These are phyloP conservation scores for Epizoanthus scotinus DNA, from an alignment of 92 coral and sea anemone species.

Conservation along the genomic window DNA sequence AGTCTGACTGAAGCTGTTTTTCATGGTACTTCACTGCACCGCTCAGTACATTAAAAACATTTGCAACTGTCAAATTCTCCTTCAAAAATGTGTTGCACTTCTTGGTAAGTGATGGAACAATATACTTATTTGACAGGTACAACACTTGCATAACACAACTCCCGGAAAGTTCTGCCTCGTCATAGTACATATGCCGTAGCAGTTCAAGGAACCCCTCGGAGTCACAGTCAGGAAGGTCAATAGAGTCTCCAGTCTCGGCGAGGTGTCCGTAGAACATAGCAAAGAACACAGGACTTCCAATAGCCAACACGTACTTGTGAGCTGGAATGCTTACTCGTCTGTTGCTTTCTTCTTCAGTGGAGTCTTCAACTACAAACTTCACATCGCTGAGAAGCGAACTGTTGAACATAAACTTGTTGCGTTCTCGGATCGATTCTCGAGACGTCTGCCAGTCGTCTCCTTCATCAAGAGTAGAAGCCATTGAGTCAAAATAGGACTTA, in stretches of 20 bases:
- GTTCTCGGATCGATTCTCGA: conserved; percentile 37
- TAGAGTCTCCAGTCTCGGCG: conserved; percentile 43
- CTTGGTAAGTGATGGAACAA: conserved; percentile 51
- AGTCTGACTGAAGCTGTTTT: conserved; percentile 38
- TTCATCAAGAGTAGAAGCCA: not conserved
- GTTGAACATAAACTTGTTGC: conserved; percentile 55
- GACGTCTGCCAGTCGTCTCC: conserved; percentile 56
- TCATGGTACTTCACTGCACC: conserved; percentile 50
- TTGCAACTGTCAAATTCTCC: conserved; percentile 36
- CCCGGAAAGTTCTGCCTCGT: conserved; percentile 45
- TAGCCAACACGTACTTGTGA: conserved; percentile 62
- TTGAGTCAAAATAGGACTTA: too few species aligned
- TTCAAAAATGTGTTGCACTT: conserved; percentile 41
- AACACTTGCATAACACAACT: conserved; percentile 50
- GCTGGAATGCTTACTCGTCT: conserved; percentile 49
- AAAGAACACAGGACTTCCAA: conserved; percentile 45
- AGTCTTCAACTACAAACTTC: conserved; percentile 18
- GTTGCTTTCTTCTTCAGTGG: conserved; percentile 17
- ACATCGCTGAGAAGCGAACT: conserved; percentile 53
- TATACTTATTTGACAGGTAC: conserved; percentile 64
- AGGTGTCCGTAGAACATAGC: conserved; percentile 49
- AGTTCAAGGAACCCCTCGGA: conserved; percentile 36
- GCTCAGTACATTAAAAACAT: conserved; percentile 53
- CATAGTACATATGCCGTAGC: conserved; percentile 27
- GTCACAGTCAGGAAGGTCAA: conserved; percentile 47